Percentiles rank a stretch among this genome's conserved stretches.
phyloP scores from a whole-genome alignment of 1,140 invertebrate genomes.

The Phymastichus coffea region DNA sequence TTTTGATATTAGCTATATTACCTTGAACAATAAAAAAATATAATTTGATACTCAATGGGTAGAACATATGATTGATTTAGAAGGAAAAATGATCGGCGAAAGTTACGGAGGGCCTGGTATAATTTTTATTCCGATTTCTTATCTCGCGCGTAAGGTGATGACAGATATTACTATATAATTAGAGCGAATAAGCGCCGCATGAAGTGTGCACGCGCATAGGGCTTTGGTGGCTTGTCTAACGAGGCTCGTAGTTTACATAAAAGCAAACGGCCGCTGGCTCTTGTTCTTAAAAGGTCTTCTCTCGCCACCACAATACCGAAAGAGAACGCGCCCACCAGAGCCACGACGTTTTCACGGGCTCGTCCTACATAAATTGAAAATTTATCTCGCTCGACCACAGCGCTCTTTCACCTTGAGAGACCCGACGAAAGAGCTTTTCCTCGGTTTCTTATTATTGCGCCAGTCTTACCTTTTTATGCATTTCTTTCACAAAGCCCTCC shows the following conservation, averaged over 20 bases:
- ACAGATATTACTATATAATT: constrained; percentile 14
- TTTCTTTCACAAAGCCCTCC: no score
- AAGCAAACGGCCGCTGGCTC: not conserved
- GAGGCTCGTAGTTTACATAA: constrained; percentile 18
- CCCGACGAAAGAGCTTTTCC: not conserved
- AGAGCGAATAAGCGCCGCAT: not conserved
- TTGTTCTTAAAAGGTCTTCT: not conserved
- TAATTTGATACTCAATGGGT: no score
- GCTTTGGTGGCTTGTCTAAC: no score
- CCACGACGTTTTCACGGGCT: not conserved
- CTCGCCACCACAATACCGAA: not conserved
- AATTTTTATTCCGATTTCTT: no score
- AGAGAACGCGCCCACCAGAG: not conserved
- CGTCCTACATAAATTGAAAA: constrained; percentile 19
- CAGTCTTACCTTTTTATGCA: not conserved
- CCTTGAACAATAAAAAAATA: no score
- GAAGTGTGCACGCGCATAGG: no score
- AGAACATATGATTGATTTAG: no score
- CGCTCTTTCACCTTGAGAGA: not conserved
- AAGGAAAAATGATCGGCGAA: no score
- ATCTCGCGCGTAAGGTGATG: not conserved
- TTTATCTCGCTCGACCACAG: not conserved
- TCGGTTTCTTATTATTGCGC: not conserved
- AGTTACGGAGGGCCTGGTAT: no score
- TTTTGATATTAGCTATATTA: no score